Evolutionary conservation across 1,140 invertebrate genomes (phyloP).

Genomic region (Xylocopa sonorina): DNA sequence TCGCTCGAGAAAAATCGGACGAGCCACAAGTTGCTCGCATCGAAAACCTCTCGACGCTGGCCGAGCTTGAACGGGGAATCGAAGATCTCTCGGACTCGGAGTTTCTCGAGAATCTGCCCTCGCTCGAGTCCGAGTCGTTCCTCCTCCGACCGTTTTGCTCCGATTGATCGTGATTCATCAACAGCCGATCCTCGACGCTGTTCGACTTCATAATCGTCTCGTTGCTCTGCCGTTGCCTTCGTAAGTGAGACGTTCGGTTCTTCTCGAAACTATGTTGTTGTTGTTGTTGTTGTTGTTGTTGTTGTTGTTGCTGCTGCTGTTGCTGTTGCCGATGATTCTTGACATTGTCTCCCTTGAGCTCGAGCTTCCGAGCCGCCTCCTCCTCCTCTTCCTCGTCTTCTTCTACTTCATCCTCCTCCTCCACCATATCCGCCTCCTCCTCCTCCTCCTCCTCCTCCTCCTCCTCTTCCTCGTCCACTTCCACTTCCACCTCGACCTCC

Average conservation of each 20-base stretch:
- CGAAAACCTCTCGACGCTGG: slow-evolving; percentile 79
- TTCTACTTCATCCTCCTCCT: too few relatives aligned
- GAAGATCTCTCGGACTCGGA: slow-evolving; percentile 78
- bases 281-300: too few relatives aligned
- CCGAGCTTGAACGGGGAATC: slow-evolving; percentile 78
- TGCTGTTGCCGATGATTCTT: too few relatives aligned
- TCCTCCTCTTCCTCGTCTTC: too few relatives aligned
- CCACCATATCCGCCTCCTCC: too few relatives aligned
- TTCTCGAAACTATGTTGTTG: slow-evolving; percentile 65
- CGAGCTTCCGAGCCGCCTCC: too few relatives aligned
- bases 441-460: too few relatives aligned
- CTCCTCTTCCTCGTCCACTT: too few relatives aligned
- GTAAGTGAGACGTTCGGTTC: slow-evolving; percentile 46
- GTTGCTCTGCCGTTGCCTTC: slow-evolving; percentile 73
- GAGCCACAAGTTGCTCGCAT: slow-evolving; percentile 80
- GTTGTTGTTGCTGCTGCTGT: too few relatives aligned
- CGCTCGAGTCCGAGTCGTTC: slow-evolving; percentile 78
- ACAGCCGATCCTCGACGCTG: slow-evolving; percentile 75
- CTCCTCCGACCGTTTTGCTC: slow-evolving; percentile 53
- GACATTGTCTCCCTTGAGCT: too few relatives aligned
- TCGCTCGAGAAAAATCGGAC: slow-evolving; percentile 79
- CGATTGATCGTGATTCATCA: slow-evolving; percentile 71
- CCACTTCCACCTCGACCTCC: slow-evolving; percentile 54
- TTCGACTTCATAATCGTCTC: slow-evolving; percentile 80
- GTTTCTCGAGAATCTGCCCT: slow-evolving; percentile 77